Evolutionary conservation across 2,113 vertebrate genomes (phyloP).

Genomic region (Leiothrix lutea): DNA sequence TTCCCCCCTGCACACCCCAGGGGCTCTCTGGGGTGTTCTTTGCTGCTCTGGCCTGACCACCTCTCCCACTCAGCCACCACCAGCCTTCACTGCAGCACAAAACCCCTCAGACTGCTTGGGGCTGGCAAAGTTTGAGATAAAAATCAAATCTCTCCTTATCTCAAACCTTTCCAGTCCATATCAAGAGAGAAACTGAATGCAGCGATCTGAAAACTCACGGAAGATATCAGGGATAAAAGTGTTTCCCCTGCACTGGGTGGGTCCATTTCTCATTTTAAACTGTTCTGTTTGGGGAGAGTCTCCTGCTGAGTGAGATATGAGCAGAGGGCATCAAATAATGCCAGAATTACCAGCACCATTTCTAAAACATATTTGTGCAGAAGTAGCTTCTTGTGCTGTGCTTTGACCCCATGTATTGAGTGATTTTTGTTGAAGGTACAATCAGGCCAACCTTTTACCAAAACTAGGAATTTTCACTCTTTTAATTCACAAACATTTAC

Average conservation of each 20-base stretch:
- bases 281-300: not conserved
- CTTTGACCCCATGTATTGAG: not conserved
- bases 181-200: not conserved
- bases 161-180: not conserved
- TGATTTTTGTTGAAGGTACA: not conserved
- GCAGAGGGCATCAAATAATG: not conserved
- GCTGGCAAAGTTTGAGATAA: not conserved
- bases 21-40: not conserved
- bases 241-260: not conserved
- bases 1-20: not conserved
- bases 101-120: not conserved
- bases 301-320: not conserved
- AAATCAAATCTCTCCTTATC: not conserved
- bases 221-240: not conserved
- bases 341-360: not conserved
- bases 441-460: not conserved
- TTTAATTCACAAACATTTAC: not conserved
- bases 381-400: not conserved
- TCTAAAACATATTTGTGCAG: not conserved
- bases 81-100: not conserved
- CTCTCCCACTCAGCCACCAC: not conserved
- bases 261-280: not conserved
- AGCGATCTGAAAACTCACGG: not conserved
- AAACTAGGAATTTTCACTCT: not conserved
- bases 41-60: not conserved